Base-by-base conservation (phyloP, 1,140 invertebrate genomes). In the Pteromalus puparum region DNA sequence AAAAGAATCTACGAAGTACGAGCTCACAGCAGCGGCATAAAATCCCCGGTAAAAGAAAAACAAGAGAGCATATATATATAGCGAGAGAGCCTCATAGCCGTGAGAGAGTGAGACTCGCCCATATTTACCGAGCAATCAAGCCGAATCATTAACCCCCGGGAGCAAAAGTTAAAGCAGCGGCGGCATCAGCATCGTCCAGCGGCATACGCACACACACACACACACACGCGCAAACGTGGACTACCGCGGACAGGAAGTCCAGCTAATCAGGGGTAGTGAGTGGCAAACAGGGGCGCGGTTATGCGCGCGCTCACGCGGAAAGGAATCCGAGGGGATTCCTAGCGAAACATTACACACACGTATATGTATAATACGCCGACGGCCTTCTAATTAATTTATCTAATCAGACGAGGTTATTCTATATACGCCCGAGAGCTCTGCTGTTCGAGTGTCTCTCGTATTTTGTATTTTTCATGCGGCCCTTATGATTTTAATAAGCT, bases 231-330 rank as follows among this genome's bases (percentile, higher is more conserved):
- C n/a, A 34, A 5, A 34, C 3, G 30, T 61, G 65, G 76, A 68
- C 61, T 38, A 6, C 18, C 76, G 90, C 90, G 90, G 90, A 92
- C 91, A 93, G 92, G 91, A 93, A 92, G 91, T 92, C 88, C 85
- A 91, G 86, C 90, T 93, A 93, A 93, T 93, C 92, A 93, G 92
- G 91, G 92, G 92, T 93, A 92, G 92, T 93, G 92, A 93, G 92
- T 93, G 92, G 92, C 87, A 93, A 93, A 93, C 89, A 93, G 90
- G 92, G 92, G 92, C 87, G 92, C 91, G 92, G 92, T 91, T 90
- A 87, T 87, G 86, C 48, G 48, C 85, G 87, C 87, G 30, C 61
- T 38, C 26, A 78, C 83, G 83, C 84, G 73, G 78, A 85, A 85
- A 85, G 78, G 84, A 85, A 85, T 85, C 84, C 84, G 28, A 81